Evolutionary conservation across 1,140 invertebrate species (phyloP).

Genomic region (Olivierus martensii): DNA sequence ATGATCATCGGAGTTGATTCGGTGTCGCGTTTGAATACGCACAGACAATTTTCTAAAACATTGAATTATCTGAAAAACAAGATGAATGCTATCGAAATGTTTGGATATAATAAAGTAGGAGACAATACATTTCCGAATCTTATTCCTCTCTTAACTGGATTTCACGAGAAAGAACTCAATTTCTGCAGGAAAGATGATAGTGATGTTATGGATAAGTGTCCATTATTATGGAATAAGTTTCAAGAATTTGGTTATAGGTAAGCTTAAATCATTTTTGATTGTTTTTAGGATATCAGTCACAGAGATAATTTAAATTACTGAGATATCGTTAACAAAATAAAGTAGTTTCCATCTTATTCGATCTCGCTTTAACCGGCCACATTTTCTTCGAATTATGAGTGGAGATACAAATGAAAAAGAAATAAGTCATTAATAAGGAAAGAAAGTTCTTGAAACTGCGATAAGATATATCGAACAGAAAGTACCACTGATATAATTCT

Average conservation of each 20-base stretch:
- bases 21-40: constrained; percentile 41
- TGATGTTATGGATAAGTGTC: constrained; percentile 11
- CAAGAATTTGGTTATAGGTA: constrained; percentile 4
- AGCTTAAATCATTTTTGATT: too few relatives aligned
- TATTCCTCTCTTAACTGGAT: constrained; percentile 29
- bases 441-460: too few relatives aligned
- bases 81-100: constrained; percentile 28
- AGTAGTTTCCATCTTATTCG: too few relatives aligned
- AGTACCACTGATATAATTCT: too few relatives aligned
- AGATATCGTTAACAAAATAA: too few relatives aligned
- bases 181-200: not conserved
- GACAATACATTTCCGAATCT: constrained; percentile 36
- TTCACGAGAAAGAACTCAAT: constrained; percentile 8
- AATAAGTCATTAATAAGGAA: too few relatives aligned
- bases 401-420: too few relatives aligned
- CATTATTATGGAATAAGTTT: constrained; percentile 12
- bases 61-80: constrained; percentile 29
- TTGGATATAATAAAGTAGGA: constrained; percentile 33
- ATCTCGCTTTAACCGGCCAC: too few relatives aligned
- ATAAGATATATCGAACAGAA: too few relatives aligned
- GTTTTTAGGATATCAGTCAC: too few relatives aligned
- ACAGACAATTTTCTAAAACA: constrained; percentile 39
- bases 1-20: constrained; percentile 41
- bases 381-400: too few relatives aligned
- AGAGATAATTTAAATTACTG: too few relatives aligned